A percentile compares a stretch with the other conserved stretches of the same genome.
These are phyloP conservation scores for Ooceraea biroi DNA, from an alignment of 1,140 invertebrate species.

Conservation along the genomic window DNA sequence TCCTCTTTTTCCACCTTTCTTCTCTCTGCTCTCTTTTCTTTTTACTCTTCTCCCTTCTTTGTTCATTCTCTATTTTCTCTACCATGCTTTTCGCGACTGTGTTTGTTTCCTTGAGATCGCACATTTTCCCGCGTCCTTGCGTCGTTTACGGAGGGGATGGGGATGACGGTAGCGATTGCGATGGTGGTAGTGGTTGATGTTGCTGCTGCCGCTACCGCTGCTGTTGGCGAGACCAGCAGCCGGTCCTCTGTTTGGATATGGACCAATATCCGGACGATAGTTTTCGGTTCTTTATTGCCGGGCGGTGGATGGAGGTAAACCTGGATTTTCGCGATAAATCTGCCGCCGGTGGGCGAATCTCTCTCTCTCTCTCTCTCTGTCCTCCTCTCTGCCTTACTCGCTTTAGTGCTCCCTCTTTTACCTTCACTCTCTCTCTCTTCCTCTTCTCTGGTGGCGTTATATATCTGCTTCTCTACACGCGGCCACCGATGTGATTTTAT, in stretches of 20 bases:
- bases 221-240: slow-evolving; percentile 34
- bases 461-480: slow-evolving; percentile 28
- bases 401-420: neutral
- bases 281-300: slow-evolving; percentile 62
- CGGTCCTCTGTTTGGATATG: slow-evolving; percentile 61
- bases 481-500: slow-evolving; percentile 57
- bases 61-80: slow-evolving; percentile 22
- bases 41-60: neutral
- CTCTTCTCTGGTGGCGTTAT: slow-evolving; percentile 3
- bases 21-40: neutral
- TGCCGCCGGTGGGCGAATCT: slow-evolving; percentile 16
- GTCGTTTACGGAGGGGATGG: slow-evolving; percentile 24
- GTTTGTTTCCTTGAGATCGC: slow-evolving; percentile 54
- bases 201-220: neutral
- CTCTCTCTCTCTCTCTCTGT: slow-evolving; percentile 4
- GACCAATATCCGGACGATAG: slow-evolving; percentile 62
- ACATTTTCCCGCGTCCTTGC: slow-evolving; percentile 25
- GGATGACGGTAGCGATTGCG: slow-evolving; percentile 11
- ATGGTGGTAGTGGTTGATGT: slow-evolving; percentile 7
- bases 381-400: neutral
- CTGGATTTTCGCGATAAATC: slow-evolving; percentile 59
- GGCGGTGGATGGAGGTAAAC: slow-evolving; percentile 42
- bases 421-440: neutral
- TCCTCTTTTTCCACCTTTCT: too few species aligned
- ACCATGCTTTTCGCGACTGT: slow-evolving; percentile 6